Evolutionary conservation across 2,797 vertebrate species (phyloP), one percentile per base, ranked within the genome.

Genomic region (Tinamus major): DNA sequence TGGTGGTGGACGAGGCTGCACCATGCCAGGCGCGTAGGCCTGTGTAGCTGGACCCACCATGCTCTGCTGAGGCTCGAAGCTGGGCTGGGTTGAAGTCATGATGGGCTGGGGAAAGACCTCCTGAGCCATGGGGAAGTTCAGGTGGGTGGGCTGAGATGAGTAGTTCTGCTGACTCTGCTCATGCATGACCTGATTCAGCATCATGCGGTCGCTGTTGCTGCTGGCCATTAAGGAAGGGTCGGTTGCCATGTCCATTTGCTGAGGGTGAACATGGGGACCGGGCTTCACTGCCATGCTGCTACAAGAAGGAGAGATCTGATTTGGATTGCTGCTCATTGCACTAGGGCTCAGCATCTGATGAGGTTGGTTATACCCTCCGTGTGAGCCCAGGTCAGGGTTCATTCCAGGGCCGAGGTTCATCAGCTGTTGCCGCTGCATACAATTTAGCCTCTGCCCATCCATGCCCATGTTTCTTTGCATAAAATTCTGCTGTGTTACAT

Each of bases 1-100:
- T 0, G 97, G 65, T 0, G 99, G 99, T 62, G 99, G 99, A 91
- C 97, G 98, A 67, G 99, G 99, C 64, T 99, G 99, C 63, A 99
- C 95, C 79, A 98, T 87, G 75, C 96, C 93, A 17, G 98, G 95
- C 1, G 89, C 70, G 68, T 98, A 98, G 0, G 92, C 96, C 33
- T 98, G 98, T 0, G 74, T 17, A 4, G 93, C 94, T 18, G 81
- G 95, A 65, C 91, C 97, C 55, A 95, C 72, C 13, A 94, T 16
- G 11, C 67, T 86, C 71, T 97, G 98, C 87, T 98, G 98, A 67
- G 98, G 86, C 39, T 96, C 95, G 80, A 98, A 98, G 87, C 94
- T 97, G 56, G 98, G 97, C 90, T 98, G 98, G 86, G 94, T 98
- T 82, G 98, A 97, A 79, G 96, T 96, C 76, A 97, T 88, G 67